A percentile compares a stretch with the other conserved stretches of the same genome.
Evolutionary conservation across 2,888 invertebrate genomes (phyloP).

Genomic region (Volucella zonaria): DNA sequence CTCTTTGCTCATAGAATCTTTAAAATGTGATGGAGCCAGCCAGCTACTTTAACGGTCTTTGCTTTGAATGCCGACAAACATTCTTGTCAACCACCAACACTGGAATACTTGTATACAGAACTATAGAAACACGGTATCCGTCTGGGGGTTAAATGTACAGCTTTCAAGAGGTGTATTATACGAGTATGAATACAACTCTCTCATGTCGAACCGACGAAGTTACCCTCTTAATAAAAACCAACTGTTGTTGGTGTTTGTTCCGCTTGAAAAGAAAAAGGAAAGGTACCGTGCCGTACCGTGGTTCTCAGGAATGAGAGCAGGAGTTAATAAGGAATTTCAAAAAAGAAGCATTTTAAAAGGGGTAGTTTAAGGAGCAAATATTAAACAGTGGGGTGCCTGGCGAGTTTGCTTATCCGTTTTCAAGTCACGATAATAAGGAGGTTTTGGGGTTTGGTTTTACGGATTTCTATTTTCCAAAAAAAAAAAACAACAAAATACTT

Average conservation of each 20-base stretch:
- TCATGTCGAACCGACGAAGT: conserved; percentile 27
- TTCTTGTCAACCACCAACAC: conserved; percentile 23
- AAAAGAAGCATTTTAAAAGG: conserved; percentile 45
- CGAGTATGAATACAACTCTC: conserved; percentile 22
- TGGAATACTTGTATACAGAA: neutral
- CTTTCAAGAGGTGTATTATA: conserved; percentile 37
- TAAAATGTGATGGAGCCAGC: neutral
- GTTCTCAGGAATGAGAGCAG: conserved; percentile 10
- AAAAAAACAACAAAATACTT: neutral
- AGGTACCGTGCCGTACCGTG: conserved; percentile 25
- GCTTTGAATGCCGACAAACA: conserved; percentile 19
- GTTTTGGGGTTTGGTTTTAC: conserved; percentile 18
- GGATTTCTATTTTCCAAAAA: conserved; percentile 5
- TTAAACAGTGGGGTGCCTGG: conserved; percentile 15
- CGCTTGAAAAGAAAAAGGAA: conserved; percentile 45
- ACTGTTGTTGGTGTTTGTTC: conserved; percentile 61
- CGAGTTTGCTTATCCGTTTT: neutral
- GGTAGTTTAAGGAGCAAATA: conserved; percentile 46
- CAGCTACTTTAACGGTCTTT: conserved; percentile 3
- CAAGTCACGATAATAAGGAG: conserved; percentile 42
- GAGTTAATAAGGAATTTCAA: conserved; percentile 62
- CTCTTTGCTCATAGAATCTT: neutral
- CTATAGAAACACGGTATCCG: neutral
- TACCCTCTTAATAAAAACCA: conserved; percentile 49
- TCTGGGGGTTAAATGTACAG: conserved; percentile 29